Evolutionary conservation across 2,113 vertebrate species (phyloP).

Genomic region (Monopterus albus): DNA sequence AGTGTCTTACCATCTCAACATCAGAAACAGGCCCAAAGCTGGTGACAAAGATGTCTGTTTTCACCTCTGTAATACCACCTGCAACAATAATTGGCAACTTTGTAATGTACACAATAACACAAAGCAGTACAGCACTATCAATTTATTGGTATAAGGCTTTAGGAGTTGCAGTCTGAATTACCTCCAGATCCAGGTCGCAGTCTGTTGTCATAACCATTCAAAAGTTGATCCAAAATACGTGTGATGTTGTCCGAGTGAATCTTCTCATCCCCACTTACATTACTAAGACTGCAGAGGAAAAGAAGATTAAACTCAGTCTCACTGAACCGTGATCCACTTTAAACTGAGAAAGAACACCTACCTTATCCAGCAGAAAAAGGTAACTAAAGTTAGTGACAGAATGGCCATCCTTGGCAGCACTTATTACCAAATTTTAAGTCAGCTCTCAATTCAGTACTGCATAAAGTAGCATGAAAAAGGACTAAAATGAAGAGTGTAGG

Average conservation of each 20-base stretch:
- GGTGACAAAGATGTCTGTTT: slow-evolving; percentile 86
- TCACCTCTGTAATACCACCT: slow-evolving; percentile 84
- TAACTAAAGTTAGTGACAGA: slow-evolving; percentile 30
- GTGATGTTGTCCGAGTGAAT: slow-evolving; percentile 89
- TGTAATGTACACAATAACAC: slow-evolving; percentile 2
- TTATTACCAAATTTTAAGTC: slow-evolving; percentile 1
- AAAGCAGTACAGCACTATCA: not conserved
- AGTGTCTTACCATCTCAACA: slow-evolving; percentile 82
- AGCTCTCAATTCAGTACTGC: not conserved
- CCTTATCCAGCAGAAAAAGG: slow-evolving; percentile 61
- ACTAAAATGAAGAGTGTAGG: not conserved
- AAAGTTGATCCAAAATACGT: slow-evolving; percentile 88
- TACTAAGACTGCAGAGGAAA: slow-evolving; percentile 75
- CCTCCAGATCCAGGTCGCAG: slow-evolving; percentile 92
- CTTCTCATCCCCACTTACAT: slow-evolving; percentile 72
- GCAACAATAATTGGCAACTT: slow-evolving; percentile 32
- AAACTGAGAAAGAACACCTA: slow-evolving; percentile 36
- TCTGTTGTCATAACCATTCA: slow-evolving; percentile 94
- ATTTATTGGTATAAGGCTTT: not conserved
- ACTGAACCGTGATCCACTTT: not conserved
- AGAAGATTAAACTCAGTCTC: not conserved
- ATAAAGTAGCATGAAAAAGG: not conserved
- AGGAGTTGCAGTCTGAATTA: slow-evolving; percentile 47
- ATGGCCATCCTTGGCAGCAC: slow-evolving; percentile 47
- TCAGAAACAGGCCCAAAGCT: slow-evolving; percentile 87